Evolutionary conservation across 2,888 invertebrate genomes (phyloP), one percentile per base, ranked within the genome.

Genomic region (Stegophylla sp.): DNA sequence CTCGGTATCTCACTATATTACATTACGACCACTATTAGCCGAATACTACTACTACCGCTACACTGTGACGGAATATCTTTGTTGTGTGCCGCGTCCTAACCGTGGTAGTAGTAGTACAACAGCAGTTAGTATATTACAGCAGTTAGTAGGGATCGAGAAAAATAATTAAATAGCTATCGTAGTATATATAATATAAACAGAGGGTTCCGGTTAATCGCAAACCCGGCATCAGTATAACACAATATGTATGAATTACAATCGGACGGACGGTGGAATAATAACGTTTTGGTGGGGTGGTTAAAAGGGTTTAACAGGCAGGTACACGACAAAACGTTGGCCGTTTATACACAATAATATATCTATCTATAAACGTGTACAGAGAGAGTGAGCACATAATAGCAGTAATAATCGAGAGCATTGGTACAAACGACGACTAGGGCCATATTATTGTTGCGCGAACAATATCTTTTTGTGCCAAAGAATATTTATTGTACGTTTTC

Each of bases 21-120:
- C 12, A 61, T 15, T 41, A n/a, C 59, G 34, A 34, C 34, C 34
- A n/a, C n/a, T n/a, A n/a, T n/a, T n/a, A n/a, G n/a, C n/a, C n/a
- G n/a, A n/a, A n/a, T 26, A 71, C 28, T 56, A 28, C 13, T 56
- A 15, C 34, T 34, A 23, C 51, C 28, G 53, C 26, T 15, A 10
- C 17, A 23, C 20, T 20, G 72, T 72, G 20, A 77, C 48, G 26
- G 45, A 45, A 77, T 67, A 77, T 5, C 56, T 43, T 61, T 79
- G 53, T 56, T 53, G 53, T 41, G 71, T 69, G 34, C 53, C 71
- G 69, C 69, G 9, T 26, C 56, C 1, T 23, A 59, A 59, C 51
- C 51, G 13, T 10, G 12, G 45, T 20, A 12, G 20, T 5, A 20
- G 20, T n/a, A n/a, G n/a, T n/a, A n/a, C 34, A 7, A 34, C 34